These are phyloP conservation scores for Spongilla lacustris DNA, from an alignment of 37 sponge, comb jelly and placozoan genomes.

Conservation along the genomic window DNA sequence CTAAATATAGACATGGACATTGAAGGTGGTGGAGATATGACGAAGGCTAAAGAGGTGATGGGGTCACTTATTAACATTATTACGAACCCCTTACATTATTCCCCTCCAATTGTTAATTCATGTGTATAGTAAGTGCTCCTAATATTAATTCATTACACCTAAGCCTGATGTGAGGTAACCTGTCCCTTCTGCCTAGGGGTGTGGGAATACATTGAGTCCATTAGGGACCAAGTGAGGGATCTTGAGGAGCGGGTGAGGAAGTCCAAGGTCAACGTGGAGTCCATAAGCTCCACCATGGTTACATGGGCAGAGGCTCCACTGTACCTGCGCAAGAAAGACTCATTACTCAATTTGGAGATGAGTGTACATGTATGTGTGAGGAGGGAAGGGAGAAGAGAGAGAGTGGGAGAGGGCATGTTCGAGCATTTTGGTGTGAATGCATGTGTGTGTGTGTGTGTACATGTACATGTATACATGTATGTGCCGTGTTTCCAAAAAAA, in stretches of 20 bases:
- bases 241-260: constrained; percentile 84
- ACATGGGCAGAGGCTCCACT: constrained; percentile 89
- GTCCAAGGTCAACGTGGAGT: constrained; percentile 92
- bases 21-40: too few species aligned
- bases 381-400: too few species aligned
- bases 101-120: neutral
- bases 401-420: neutral
- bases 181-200: constrained; percentile 68
- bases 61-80: neutral
- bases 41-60: too few species aligned
- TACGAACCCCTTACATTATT: neutral
- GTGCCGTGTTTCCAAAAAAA: too few species aligned
- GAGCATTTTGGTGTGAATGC: neutral
- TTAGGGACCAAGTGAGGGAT: constrained; percentile 85
- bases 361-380: too few species aligned
- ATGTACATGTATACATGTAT: too few species aligned
- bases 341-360: constrained; percentile 85
- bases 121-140: neutral
- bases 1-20: too few species aligned
- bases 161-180: too few species aligned
- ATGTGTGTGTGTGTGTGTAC: constrained; percentile 5
- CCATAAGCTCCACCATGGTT: constrained; percentile 84
- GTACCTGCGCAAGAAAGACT: constrained; percentile 80
- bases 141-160: too few species aligned
- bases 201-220: constrained; percentile 96